These are phyloP conservation scores for Cossypha polioptera DNA, from an alignment of 2,797 vertebrate genomes.

Conservation along the genomic window DNA sequence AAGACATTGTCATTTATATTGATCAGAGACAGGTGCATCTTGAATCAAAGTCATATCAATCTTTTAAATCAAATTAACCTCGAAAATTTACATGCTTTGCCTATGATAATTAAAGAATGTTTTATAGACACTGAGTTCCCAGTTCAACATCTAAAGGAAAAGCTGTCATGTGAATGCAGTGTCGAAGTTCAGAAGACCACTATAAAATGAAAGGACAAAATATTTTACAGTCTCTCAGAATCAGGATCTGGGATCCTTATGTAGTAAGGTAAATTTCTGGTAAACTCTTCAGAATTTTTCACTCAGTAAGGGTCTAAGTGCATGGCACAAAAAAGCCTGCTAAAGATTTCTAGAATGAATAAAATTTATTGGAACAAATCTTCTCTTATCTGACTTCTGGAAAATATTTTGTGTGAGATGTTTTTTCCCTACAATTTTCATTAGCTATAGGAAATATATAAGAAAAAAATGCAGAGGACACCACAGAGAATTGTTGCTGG, in stretches of 20 bases:
- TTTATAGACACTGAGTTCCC: neutral
- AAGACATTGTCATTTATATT: neutral
- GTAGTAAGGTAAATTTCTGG: neutral
- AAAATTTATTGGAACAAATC: neutral
- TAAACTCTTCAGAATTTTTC: neutral
- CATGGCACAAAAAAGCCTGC: neutral
- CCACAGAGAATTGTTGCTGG: neutral
- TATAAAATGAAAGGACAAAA: neutral
- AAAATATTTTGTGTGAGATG: neutral
- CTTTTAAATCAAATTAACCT: slow-evolving; percentile 26
- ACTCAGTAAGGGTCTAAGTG: neutral
- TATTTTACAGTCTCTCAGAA: neutral
- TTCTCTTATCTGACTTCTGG: neutral
- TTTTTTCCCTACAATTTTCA: neutral
- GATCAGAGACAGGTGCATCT: neutral
- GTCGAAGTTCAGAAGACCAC: neutral
- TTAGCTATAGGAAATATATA: neutral
- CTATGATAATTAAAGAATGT: neutral
- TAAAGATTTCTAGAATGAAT: neutral
- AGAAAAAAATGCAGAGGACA: neutral
- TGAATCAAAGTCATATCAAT: neutral
- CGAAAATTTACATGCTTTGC: neutral
- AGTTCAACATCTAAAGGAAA: neutral
- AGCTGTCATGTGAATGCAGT: neutral
- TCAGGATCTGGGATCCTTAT: neutral